Base-by-base conservation (phyloP, 2,888 invertebrate genomes). In the Dendrolimus pini region DNA sequence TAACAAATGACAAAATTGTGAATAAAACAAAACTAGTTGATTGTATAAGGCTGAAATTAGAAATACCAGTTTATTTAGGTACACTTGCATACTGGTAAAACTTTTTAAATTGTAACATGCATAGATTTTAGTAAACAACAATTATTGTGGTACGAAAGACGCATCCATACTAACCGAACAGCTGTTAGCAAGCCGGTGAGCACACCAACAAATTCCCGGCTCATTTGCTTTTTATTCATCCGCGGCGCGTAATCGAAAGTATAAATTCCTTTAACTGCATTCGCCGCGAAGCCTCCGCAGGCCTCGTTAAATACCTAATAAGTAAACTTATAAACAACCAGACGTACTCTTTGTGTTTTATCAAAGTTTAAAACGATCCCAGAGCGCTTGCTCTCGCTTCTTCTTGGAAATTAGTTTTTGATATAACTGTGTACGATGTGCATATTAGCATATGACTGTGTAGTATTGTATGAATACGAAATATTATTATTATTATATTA, bases 201-300 rank as follows among this genome's bases (percentile, higher is more conserved):
- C 81, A 75, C 74, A 83, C 82, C 83, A 85, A 89, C 89, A 88
- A 89, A 89, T 89, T 85, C 82, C 72, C 80, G 79, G 83, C 85
- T 89, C 89, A 89, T 89, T 90, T 89, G 89, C 87, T 89, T 89
- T 89, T 89, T 89, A 89, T 88, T 89, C 88, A 85, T 83, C 82
- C 65, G 72, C 76, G 76, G 78, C 78, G 73, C 75, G 83, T 89
- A 90, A 90, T 90, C 89, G 89, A 90, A 90, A 89, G 84, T 83
- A 89, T 90, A 89, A 89, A 90, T 87, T 87, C 82, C 78, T 75
- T 82, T 47, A 47, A 47, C 78, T 85, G 85, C 83, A 82, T 81
- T 81, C 85, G 76, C 72, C 65, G 64, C 72, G 75, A 77, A 76
- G 74, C 76, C 80, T 77, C 72, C 75, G 86, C 78, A 83, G 75